Evolutionary conservation across 2,888 invertebrate genomes (phyloP).

Genomic region (Nymphalis polychloros): DNA sequence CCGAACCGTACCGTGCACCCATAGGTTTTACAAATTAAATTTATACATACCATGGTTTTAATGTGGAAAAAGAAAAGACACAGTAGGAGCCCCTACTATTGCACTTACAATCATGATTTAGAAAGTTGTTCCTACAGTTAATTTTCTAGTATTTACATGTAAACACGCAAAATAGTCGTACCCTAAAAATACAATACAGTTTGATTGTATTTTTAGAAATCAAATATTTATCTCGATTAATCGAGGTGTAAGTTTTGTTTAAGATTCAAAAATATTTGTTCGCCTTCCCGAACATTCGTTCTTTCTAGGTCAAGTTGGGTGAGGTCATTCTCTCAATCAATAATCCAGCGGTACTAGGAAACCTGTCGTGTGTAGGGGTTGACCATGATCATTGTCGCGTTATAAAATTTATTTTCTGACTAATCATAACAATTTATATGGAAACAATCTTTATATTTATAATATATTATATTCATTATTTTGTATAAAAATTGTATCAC

Average conservation of each 20-base stretch:
- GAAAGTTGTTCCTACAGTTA: background rate
- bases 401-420: too few relatives aligned
- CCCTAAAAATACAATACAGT: too few relatives aligned
- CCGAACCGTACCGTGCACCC: slow-evolving; percentile 30
- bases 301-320: slow-evolving; percentile 35
- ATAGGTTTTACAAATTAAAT: slow-evolving; percentile 30
- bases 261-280: slow-evolving; percentile 6
- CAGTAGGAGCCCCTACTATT: background rate
- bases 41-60: background rate
- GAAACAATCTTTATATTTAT: too few relatives aligned
- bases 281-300: slow-evolving; percentile 3
- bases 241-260: too few relatives aligned
- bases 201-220: too few relatives aligned
- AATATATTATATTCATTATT: too few relatives aligned
- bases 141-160: background rate
- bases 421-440: too few relatives aligned
- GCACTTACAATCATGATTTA: background rate
- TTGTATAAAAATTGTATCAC: too few relatives aligned
- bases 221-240: too few relatives aligned
- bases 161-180: too few relatives aligned
- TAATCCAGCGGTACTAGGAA: slow-evolving; percentile 28
- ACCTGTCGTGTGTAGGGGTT: slow-evolving; percentile 5
- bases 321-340: slow-evolving; percentile 55
- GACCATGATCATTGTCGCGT: slow-evolving; percentile 2
- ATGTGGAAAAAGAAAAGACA: background rate